These are phyloP conservation scores for Amblyopsis hoosieri DNA, from an alignment of 2,797 vertebrate species.

Conservation along the genomic window DNA sequence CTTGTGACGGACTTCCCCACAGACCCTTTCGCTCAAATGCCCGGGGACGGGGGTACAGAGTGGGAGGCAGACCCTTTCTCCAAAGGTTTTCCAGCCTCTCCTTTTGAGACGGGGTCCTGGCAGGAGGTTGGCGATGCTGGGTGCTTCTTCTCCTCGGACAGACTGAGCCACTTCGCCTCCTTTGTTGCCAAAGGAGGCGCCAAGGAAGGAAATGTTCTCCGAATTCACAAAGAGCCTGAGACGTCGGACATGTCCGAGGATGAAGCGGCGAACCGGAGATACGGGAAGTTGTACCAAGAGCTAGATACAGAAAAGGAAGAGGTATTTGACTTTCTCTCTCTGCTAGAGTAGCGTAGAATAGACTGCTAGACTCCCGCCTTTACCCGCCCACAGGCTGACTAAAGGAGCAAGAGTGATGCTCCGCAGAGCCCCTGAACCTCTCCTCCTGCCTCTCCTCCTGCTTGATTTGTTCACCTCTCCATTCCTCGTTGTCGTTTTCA, in stretches of 20 bases:
- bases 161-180: slow-evolving; percentile 55
- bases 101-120: slow-evolving; percentile 17
- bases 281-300: slow-evolving; percentile 93
- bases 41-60: slow-evolving; percentile 13
- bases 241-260: slow-evolving; percentile 97
- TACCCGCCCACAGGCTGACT: slow-evolving; percentile 44
- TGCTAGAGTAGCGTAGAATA: slow-evolving; percentile 78
- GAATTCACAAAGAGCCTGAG: slow-evolving; percentile 85
- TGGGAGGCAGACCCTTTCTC: slow-evolving; percentile 72
- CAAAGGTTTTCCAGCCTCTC: slow-evolving; percentile 52
- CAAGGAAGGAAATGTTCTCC: slow-evolving; percentile 74
- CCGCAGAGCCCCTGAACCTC: slow-evolving; percentile 44
- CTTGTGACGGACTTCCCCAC: slow-evolving; percentile 9
- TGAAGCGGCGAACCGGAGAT: slow-evolving; percentile 94
- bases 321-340: slow-evolving; percentile 82
- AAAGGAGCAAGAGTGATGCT: slow-evolving; percentile 42
- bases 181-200: slow-evolving; percentile 43
- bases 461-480: slow-evolving; percentile 53
- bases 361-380: slow-evolving; percentile 51
- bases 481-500: slow-evolving; percentile 14
- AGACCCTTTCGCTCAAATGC: slow-evolving; percentile 17
- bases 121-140: slow-evolving; percentile 48
- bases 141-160: slow-evolving; percentile 59
- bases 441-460: slow-evolving; percentile 45
- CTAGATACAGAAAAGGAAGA: slow-evolving; percentile 93